Evolutionary conservation across 2,113 vertebrate genomes (phyloP), one percentile per base, ranked within the genome.

Genomic region (Dendrocopos noguchii): DNA sequence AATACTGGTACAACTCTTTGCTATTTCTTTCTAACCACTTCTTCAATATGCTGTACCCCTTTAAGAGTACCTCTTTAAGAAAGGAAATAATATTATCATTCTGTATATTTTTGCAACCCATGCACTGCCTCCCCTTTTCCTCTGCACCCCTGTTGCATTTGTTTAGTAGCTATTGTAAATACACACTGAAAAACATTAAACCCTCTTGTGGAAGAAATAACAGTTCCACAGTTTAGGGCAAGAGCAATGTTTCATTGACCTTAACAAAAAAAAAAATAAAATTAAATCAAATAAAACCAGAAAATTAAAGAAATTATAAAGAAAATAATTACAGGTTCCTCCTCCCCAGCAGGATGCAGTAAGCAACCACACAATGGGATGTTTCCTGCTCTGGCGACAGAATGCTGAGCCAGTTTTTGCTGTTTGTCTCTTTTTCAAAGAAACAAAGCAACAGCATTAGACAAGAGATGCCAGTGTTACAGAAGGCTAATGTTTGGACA

Each of bases 361-460:
- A 79, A 92, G 93, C 67, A 96, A 91, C 84, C 61, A 77, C 86
- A 95, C 92, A 88, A 95, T 75, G 47, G 90, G 96, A 95, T 88
- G 90, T 73, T 92, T 95, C 73, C 16, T 66, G 78, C 61, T 68
- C 90, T 6, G 6, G 74, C 74, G 21, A 80, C 85, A 94, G 95
- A 94, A 56, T 68, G 84, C 90, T 93, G 87, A 91, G 92, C 84
- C 70, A 91, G 94, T 95, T 95, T 87, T 86, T 88, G 87, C 47
- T 81, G 67, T 95, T 96, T 95, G 86, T 93, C 90, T 97, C 86
- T 28, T 90, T 96, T 97, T 88, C 94, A 95, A 95, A 97, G 93
- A 95, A 96, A 97, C 95, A 88, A 96, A 95, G 84, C 24, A 0
- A 63, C 46, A 33, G 91, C 44, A 19, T 75, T 7, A 80, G 95